These are phyloP conservation scores for Sciaenops ocellatus DNA, from an alignment of 2,797 vertebrate genomes.

Conservation along the genomic window DNA sequence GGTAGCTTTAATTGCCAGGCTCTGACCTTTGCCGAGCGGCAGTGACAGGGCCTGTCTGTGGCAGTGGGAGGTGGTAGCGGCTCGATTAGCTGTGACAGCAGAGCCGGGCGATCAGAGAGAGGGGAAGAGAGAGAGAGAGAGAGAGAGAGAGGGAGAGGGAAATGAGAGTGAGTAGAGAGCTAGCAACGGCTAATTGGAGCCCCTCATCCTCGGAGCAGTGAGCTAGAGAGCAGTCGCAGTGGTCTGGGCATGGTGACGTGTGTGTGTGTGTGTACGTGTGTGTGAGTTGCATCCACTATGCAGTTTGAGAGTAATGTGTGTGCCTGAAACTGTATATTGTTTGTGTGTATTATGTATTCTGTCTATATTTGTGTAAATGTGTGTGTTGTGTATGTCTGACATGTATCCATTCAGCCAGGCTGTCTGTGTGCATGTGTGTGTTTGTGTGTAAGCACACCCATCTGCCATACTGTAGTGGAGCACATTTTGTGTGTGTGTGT, in stretches of 20 bases:
- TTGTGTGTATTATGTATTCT: slow-evolving; percentile 11
- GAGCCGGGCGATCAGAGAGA: slow-evolving; percentile 46
- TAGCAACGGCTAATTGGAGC: slow-evolving; percentile 73
- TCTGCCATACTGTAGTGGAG: slow-evolving; percentile 3
- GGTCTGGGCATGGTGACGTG: slow-evolving; percentile 48
- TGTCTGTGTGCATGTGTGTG: slow-evolving; percentile 4
- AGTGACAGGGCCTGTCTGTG: slow-evolving; percentile 84
- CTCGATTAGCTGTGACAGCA: slow-evolving; percentile 85
- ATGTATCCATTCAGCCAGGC: slow-evolving; percentile 14
- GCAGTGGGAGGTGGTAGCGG: slow-evolving; percentile 81
- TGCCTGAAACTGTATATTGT: background rate
- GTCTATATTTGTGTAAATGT: slow-evolving; percentile 16
- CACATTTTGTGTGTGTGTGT: slow-evolving; percentile 41
- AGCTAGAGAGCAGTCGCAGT: slow-evolving; percentile 57
- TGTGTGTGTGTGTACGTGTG: slow-evolving; percentile 37
- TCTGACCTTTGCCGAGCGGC: slow-evolving; percentile 86
- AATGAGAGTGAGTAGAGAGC: slow-evolving; percentile 34
- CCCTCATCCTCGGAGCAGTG: slow-evolving; percentile 70
- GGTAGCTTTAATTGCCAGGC: slow-evolving; percentile 87
- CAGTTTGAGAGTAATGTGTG: slow-evolving; percentile 17
- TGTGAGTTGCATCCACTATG: slow-evolving; percentile 41
- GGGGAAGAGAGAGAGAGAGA: slow-evolving; percentile 6
- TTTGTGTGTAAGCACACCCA: background rate
- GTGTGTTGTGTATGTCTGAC: slow-evolving; percentile 11
- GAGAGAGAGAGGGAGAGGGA: slow-evolving; percentile 1